These are phyloP conservation scores for Aphidoletes aphidimyza DNA, from an alignment of 2,888 invertebrate species.

Conservation along the genomic window DNA sequence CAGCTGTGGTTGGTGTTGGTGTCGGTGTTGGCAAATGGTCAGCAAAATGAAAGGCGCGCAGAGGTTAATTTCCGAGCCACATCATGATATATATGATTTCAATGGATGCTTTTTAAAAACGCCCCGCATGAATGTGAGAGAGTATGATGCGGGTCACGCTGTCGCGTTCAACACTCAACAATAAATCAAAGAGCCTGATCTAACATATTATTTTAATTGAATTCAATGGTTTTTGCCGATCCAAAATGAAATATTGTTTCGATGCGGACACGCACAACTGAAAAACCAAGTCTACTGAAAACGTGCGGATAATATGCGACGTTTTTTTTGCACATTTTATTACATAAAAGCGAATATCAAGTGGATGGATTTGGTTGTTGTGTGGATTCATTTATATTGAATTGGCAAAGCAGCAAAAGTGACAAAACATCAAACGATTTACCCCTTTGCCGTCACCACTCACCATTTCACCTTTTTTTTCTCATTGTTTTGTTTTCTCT, in stretches of 20 bases:
- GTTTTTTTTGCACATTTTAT: not conserved
- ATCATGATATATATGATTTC: slow-evolving; percentile 44
- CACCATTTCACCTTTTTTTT: too few relatives aligned
- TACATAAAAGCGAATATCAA: not conserved
- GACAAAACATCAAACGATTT: slow-evolving; percentile 44
- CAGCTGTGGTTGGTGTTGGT: not conserved
- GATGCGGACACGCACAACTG: not conserved
- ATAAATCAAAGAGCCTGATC: slow-evolving; percentile 19
- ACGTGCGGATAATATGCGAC: not conserved
- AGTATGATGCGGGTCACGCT: slow-evolving; percentile 25
- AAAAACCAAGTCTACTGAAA: not conserved
- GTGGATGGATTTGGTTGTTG: slow-evolving; percentile 5
- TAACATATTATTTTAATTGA: slow-evolving; percentile 45
- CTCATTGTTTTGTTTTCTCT: not conserved
- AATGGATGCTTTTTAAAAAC: not conserved
- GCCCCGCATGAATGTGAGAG: not conserved
- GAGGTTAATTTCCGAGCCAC: slow-evolving; percentile 20
- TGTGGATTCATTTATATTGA: not conserved
- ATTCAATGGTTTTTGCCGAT: slow-evolving; percentile 45
- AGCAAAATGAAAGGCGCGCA: slow-evolving; percentile 1
- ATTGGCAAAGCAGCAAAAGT: slow-evolving; percentile 20
- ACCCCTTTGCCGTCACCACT: not conserved
- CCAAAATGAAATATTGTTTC: slow-evolving; percentile 47
- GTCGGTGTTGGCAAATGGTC: slow-evolving; percentile 30
- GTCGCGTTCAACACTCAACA: not conserved